These are phyloP conservation scores for Echeneis naucrates DNA, from an alignment of 2,797 vertebrate genomes.

Conservation along the genomic window DNA sequence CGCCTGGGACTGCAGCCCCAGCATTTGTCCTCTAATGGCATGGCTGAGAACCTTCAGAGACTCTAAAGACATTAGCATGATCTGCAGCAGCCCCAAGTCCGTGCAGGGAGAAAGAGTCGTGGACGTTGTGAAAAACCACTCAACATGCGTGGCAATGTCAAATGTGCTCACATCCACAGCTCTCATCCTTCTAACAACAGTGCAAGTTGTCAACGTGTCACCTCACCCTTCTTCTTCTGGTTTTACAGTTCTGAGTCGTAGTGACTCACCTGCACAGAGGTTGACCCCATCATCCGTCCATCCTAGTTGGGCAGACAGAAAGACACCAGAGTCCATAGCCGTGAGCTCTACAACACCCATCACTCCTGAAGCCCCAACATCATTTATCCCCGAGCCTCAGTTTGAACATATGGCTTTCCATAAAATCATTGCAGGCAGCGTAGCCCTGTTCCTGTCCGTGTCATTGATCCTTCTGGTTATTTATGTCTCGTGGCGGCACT, in stretches of 20 bases:
- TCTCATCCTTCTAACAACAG: constrained; percentile 50
- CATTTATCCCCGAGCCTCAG: constrained; percentile 86
- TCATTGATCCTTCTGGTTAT: constrained; percentile 97
- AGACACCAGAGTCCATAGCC: constrained; percentile 60
- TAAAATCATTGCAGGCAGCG: constrained; percentile 96
- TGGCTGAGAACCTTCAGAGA: constrained; percentile 94
- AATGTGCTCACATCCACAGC: constrained; percentile 78
- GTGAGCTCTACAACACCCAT: constrained; percentile 65
- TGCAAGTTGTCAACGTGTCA: constrained; percentile 72
- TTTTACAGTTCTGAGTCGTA: constrained; percentile 75
- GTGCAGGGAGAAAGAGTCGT: constrained; percentile 93
- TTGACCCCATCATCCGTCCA: constrained; percentile 80
- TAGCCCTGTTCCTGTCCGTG: constrained; percentile 95
- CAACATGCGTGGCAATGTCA: constrained; percentile 85
- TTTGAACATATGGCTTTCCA: constrained; percentile 96
- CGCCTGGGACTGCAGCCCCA: constrained; percentile 94
- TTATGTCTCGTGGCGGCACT: constrained; percentile 96
- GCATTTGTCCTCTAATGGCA: constrained; percentile 92
- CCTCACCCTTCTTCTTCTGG: constrained; percentile 74
- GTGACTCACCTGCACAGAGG: constrained; percentile 81
- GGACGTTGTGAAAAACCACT: constrained; percentile 91
- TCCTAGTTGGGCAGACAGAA: constrained; percentile 70
- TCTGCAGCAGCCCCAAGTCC: constrained; percentile 93
- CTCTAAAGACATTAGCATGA: constrained; percentile 93
- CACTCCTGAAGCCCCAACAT: constrained; percentile 51